Percentiles rank a stretch among this genome's conserved stretches.
phyloP scores from a whole-genome alignment of 2,888 invertebrate species.

The Volucella bombylans region DNA sequence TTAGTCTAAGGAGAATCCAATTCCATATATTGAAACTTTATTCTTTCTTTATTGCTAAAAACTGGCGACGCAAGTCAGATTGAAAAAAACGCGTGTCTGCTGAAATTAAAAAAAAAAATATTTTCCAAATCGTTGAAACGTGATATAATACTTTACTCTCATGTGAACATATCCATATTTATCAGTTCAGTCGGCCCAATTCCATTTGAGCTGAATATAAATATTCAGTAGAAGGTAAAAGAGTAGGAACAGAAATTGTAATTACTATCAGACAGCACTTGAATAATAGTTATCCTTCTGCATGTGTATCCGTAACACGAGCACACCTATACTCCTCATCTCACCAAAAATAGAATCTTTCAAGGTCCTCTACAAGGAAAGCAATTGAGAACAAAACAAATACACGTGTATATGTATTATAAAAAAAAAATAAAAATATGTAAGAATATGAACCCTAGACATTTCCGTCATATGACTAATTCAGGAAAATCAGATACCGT shows the following conservation, averaged over 20 bases:
- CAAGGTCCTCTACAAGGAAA: conserved; percentile 70
- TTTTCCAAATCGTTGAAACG: no score
- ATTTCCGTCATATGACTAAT: conserved; percentile 24
- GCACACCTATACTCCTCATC: no score
- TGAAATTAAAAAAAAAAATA: no score
- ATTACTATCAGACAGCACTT: conserved; percentile 17
- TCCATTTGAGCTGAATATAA: neutral
- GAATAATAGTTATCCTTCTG: neutral
- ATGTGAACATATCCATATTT: no score
- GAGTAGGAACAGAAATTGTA: neutral
- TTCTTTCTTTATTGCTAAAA: no score
- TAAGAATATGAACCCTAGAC: neutral
- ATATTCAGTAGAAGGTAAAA: neutral
- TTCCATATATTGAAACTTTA: no score
- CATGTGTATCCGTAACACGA: no score
- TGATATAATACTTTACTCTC: no score
- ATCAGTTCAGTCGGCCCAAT: neutral
- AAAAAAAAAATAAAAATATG: neutral
- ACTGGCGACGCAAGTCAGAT: no score
- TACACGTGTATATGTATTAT: conserved; percentile 12
- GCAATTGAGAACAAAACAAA: conserved; percentile 51
- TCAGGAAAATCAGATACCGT: neutral
- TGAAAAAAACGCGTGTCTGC: no score
- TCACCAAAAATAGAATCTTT: conserved; percentile 43
- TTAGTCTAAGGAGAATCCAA: neutral